These are phyloP conservation scores for Neomorphus geoffroyi DNA, from an alignment of 2,797 vertebrate species.

Conservation along the genomic window DNA sequence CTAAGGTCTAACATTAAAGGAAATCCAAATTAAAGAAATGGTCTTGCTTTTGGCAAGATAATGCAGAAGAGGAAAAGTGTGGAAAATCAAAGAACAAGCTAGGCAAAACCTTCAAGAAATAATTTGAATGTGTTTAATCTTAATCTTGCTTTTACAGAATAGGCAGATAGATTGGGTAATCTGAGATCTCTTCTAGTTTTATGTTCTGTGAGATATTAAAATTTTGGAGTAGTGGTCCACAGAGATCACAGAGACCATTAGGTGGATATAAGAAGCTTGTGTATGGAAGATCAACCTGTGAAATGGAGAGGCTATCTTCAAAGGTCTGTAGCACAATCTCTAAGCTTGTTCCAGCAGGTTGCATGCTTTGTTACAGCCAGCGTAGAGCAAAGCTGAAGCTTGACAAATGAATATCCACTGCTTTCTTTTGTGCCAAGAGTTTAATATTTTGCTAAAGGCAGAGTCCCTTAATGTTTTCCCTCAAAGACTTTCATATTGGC, in stretches of 20 bases:
- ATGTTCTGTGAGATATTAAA: neutral
- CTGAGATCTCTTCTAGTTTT: neutral
- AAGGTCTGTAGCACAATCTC: neutral
- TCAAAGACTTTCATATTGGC: conserved; percentile 24
- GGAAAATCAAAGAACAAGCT: conserved; percentile 15
- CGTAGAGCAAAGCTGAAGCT: neutral
- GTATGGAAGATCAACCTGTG: neutral
- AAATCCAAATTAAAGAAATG: conserved; percentile 32
- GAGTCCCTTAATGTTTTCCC: conserved; percentile 23
- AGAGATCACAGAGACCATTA: neutral
- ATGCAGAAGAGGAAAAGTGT: neutral
- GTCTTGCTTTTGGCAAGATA: conserved; percentile 17
- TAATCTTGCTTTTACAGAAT: neutral
- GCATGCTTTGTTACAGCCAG: neutral
- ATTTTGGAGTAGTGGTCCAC: neutral
- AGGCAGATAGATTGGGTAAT: neutral
- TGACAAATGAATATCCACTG: conserved; percentile 13
- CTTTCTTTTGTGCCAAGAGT: neutral
- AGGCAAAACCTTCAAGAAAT: neutral
- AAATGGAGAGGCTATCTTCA: neutral
- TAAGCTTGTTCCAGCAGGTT: neutral
- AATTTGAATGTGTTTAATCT: neutral
- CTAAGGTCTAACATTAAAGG: conserved; percentile 31
- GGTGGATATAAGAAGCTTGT: neutral
- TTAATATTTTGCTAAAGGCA: conserved; percentile 16